Evolutionary conservation across 2,113 vertebrate species (phyloP).

Genomic region (Irena cyanogastra): DNA sequence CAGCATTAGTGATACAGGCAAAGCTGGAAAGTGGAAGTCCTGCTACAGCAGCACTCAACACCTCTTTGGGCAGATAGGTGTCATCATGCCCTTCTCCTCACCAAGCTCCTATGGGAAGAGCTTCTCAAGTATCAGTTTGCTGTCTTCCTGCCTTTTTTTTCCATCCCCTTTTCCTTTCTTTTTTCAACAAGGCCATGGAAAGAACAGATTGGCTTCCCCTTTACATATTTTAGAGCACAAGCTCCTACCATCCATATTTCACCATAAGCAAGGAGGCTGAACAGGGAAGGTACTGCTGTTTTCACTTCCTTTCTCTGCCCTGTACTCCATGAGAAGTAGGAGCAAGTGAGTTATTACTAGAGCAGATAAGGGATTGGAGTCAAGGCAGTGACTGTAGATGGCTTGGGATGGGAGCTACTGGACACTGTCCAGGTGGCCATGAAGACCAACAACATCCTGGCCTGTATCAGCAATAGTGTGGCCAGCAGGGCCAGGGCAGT

Average conservation of each 20-base stretch:
- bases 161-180: accelerated
- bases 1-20: neutral
- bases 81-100: neutral
- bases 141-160: neutral
- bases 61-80: neutral
- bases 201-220: neutral
- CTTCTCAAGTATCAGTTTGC: neutral
- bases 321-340: neutral
- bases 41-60: neutral
- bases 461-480: neutral
- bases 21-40: neutral
- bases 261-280: neutral
- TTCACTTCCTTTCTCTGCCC: neutral
- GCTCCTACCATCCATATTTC: neutral
- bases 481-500: neutral
- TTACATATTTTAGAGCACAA: neutral
- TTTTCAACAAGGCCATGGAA: neutral
- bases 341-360: neutral
- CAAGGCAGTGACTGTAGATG: neutral
- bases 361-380: neutral
- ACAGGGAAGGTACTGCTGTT: neutral
- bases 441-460: neutral
- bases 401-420: neutral
- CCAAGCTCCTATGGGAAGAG: neutral
- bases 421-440: neutral